Base-by-base conservation (phyloP, 2,888 invertebrate species). In the Andrena bicolor region DNA sequence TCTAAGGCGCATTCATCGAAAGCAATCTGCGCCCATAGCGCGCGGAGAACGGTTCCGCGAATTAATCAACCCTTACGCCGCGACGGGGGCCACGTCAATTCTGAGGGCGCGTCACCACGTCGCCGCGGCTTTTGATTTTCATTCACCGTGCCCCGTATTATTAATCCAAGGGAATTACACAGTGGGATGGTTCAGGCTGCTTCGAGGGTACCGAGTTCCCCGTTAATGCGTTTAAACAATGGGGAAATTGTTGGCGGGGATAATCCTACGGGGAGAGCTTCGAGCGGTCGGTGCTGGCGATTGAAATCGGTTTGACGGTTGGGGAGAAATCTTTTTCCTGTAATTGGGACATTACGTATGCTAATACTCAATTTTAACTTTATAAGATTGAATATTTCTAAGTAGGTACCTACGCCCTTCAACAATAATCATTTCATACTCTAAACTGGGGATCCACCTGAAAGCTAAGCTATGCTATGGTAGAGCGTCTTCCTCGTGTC, bases 1-100 rank as follows among this genome's bases (percentile, higher is more conserved):
- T 90, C 87, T 83, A 76, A 77, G 82, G 64, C 49, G 80, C 85
- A 91, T 90, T 90, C 90, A 88, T 89, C 86, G 84, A 78, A 81
- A 79, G 66, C 86, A 79, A 81, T 81, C 85, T 71, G 71, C 49
- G 65, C 60, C 35, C 23, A 72, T 23, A 60, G 58, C 68, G 61
- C 76, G 56, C 77, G 49, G 60, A n/a, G 61, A 63, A n/a, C 28
- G 71, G 32, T 70, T 68, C 70, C 60, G 74, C 48, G 58, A 82
- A 87, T 85, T 86, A 88, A 89, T 88, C 84, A 87, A 80, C 79
- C 77, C 68, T 81, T 49, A 53, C 69, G 28, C 26, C 65, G 70
- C n/a, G 2, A 26, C 26, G n/a, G 32, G 13, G 26, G n/a, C 71
- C 56, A 35, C 66, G 79, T 74, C 70, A 66, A 76, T 76, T 78